Conservation (phyloP, 2,113 vertebrate species). For the Sula dactylatra region DNA sequence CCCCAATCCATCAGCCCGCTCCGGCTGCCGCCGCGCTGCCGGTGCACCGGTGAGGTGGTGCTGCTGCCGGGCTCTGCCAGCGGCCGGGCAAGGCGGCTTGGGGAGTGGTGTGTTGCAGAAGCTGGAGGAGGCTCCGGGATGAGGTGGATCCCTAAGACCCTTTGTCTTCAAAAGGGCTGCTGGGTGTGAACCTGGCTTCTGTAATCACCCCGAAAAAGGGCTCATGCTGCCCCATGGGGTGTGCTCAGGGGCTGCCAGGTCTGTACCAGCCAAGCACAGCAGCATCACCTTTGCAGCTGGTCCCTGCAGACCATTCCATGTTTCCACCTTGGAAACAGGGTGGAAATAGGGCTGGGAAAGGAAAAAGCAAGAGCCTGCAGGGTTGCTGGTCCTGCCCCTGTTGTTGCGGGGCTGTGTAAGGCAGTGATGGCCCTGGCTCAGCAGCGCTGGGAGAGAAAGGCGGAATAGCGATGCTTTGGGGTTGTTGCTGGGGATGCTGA, state of each 20-base stretch:
- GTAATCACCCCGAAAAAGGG: rapidly evolving
- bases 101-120: rapidly evolving
- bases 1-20: background rate
- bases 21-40: background rate
- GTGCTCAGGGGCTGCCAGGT: background rate
- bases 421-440: background rate
- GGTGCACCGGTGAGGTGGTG: rapidly evolving
- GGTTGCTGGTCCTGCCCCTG: background rate
- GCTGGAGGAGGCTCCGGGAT: background rate
- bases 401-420: background rate
- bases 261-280: background rate
- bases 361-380: background rate
- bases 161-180: background rate
- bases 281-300: background rate
- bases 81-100: background rate
- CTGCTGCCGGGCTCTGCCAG: rapidly evolving
- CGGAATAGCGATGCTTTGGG: background rate
- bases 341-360: background rate
- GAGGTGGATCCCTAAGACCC: background rate
- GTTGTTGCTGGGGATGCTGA: background rate
- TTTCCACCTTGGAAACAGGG: background rate
- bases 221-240: background rate
- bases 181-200: background rate
- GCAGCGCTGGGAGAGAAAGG: background rate
- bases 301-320: background rate